Percentiles rank a stretch among this genome's conserved stretches.
phyloP scores from a whole-genome alignment of 1,140 invertebrate species.

The Tetraneura akinire region DNA sequence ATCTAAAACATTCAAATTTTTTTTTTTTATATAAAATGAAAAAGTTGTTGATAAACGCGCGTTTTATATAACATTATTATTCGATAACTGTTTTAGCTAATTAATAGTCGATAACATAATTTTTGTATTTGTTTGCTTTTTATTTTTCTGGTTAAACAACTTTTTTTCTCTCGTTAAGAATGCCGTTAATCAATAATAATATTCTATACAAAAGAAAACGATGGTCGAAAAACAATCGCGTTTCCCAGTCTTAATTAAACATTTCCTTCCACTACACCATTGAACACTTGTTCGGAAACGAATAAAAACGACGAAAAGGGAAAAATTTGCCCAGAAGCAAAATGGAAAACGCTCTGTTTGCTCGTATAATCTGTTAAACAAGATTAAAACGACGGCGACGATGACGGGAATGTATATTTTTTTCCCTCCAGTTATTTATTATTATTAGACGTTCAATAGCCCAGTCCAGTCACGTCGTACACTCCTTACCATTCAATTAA shows the following conservation, averaged over 20 bases:
- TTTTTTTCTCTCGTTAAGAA: no score
- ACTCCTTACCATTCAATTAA: conserved; percentile 25
- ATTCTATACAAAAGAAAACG: no score
- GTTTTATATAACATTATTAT: no score
- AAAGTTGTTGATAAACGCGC: no score
- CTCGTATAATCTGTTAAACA: conserved; percentile 32
- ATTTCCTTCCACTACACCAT: background rate
- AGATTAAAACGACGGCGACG: background rate
- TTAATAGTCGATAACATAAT: no score
- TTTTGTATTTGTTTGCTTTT: no score
- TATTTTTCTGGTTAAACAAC: no score
- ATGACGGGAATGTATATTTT: background rate
- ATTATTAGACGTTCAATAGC: conserved; percentile 32
- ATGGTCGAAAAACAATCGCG: conserved; percentile 39
- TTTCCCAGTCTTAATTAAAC: conserved; percentile 26
- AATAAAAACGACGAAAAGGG: background rate
- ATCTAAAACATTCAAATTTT: no score
- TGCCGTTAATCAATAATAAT: background rate
- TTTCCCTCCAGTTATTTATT: conserved; percentile 18
- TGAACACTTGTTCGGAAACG: conserved; percentile 28
- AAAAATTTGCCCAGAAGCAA: background rate
- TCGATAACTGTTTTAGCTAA: no score
- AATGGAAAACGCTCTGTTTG: conserved; percentile 17
- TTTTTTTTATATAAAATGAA: no score
- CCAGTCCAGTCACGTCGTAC: conserved; percentile 21